Conservation (phyloP, 2,797 vertebrate genomes). For the Alosa sapidissima region DNA sequence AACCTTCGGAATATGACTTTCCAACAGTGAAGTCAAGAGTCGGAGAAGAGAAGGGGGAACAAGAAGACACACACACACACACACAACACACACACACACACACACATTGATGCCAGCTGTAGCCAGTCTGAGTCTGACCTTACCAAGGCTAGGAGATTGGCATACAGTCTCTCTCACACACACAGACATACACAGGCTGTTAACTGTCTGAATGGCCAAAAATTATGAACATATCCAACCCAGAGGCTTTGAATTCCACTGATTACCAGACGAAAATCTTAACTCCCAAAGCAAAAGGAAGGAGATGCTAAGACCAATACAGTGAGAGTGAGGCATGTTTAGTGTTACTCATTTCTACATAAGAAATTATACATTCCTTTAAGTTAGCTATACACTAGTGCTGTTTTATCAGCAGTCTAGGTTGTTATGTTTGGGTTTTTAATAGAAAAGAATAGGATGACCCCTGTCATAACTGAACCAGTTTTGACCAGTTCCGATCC, state of each 20-base stretch:
- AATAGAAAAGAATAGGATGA: background rate
- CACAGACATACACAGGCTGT: background rate
- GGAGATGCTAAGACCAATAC: background rate
- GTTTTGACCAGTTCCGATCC: background rate
- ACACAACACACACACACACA: background rate
- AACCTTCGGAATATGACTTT: slow-evolving; percentile 75
- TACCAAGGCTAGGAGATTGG: slow-evolving; percentile 55
- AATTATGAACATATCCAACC: background rate
- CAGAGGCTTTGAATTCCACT: background rate
- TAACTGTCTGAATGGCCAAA: background rate
- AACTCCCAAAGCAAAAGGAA: background rate
- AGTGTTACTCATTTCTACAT: background rate
- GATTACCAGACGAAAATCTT: background rate
- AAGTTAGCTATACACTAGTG: background rate
- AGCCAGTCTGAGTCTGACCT: slow-evolving; percentile 69
- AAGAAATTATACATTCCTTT: background rate
- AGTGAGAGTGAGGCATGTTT: no score
- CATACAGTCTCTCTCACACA: background rate
- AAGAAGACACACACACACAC: background rate
- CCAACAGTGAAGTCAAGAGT: slow-evolving; percentile 64
- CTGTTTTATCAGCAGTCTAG: background rate
- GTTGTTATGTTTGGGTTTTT: background rate
- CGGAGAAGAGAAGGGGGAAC: background rate
- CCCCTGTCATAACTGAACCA: background rate
- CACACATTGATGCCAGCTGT: slow-evolving; percentile 77